Percentiles rank a stretch among this genome's conserved stretches.
These are phyloP conservation scores for Dysdera silvatica DNA, from an alignment of 1,140 invertebrate species.

Conservation along the genomic window DNA sequence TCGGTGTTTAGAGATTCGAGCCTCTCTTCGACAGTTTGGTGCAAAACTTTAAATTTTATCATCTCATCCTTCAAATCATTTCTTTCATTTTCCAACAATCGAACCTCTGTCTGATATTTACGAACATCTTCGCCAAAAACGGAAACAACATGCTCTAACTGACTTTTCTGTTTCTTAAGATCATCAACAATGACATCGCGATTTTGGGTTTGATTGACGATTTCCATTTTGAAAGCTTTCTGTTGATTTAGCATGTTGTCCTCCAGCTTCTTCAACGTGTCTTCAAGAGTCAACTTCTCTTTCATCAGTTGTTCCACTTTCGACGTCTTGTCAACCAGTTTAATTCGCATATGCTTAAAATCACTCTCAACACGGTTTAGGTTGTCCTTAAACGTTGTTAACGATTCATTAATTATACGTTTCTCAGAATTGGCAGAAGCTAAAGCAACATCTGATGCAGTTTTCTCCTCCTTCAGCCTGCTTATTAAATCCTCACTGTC, in stretches of 20 bases:
- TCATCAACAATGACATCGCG: constrained; percentile 21
- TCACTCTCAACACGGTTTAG: constrained; percentile 45
- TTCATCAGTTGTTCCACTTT: constrained; percentile 32
- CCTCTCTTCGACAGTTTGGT: background rate
- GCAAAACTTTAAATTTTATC: constrained; percentile 15
- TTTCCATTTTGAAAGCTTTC: constrained; percentile 24
- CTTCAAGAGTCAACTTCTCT: constrained; percentile 30
- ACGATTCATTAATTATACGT: constrained; percentile 41
- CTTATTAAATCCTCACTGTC: constrained; percentile 40
- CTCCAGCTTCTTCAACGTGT: constrained; percentile 14
- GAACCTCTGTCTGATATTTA: constrained; percentile 31
- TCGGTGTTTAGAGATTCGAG: constrained; percentile 5
- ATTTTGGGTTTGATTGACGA: constrained; percentile 19
- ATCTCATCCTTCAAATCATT: constrained; percentile 33
- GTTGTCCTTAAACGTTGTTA: constrained; percentile 42
- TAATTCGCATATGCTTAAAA: constrained; percentile 46
- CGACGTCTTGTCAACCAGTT: constrained; percentile 39
- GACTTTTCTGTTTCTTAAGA: constrained; percentile 22
- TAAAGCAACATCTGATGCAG: constrained; percentile 39
- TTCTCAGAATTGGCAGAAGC: constrained; percentile 45
- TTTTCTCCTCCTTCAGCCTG: constrained; percentile 45
- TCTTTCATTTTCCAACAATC: constrained; percentile 33
- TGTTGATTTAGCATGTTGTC: constrained; percentile 11
- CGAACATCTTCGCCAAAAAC: constrained; percentile 33
- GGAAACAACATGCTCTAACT: constrained; percentile 23